Conservation (phyloP, 2,888 invertebrate genomes). For the Leucania comma region DNA sequence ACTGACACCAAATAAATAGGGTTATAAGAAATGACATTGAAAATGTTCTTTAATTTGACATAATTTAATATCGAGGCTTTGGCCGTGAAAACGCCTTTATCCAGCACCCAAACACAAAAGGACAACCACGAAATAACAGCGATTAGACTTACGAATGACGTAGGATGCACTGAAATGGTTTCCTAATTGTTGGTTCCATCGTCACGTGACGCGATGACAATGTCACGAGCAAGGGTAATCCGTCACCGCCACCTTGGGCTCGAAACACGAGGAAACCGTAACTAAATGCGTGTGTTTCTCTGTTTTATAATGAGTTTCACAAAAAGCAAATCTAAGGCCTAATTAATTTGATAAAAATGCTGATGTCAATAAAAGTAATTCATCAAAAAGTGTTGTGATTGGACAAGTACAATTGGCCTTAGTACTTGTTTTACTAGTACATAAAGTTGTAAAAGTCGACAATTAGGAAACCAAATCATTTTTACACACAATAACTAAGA, state of each 20-base stretch:
- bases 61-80: neutral
- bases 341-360: neutral
- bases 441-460: no score
- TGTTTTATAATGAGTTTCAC: neutral
- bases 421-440: neutral
- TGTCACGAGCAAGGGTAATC: slow-evolving; percentile 83
- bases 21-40: neutral
- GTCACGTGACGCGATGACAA: slow-evolving; percentile 69
- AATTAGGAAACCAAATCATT: neutral
- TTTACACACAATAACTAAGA: no score
- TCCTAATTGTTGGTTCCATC: slow-evolving; percentile 70
- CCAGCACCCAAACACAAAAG: neutral
- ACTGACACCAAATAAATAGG: neutral
- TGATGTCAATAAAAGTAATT: neutral
- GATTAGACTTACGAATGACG: slow-evolving; percentile 43
- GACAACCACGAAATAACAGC: slow-evolving; percentile 16
- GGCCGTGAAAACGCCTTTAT: slow-evolving; percentile 3
- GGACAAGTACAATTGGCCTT: neutral
- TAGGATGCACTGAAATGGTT: slow-evolving; percentile 73
- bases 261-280: slow-evolving; percentile 66
- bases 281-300: slow-evolving; percentile 9
- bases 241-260: slow-evolving; percentile 67
- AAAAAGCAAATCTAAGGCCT: neutral
- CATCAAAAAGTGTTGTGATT: neutral
- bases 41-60: neutral